phyloP scores from a whole-genome alignment of 37 sponge, comb jelly and placozoan genomes.

The Geodia barretti region DNA sequence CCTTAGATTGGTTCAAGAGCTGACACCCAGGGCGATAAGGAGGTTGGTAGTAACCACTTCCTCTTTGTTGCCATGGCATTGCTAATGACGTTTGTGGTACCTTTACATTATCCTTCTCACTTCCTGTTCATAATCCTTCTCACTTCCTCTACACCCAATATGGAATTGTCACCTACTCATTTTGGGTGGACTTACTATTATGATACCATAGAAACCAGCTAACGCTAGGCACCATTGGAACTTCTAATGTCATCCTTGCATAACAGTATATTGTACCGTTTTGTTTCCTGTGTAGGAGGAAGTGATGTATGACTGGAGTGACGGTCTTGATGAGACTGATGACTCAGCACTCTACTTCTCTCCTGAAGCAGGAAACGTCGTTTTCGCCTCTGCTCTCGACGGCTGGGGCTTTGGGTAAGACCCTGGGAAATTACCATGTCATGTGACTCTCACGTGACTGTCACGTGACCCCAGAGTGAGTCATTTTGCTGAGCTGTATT shows the following conservation, averaged over 20 bases:
- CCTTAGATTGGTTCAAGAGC: too few species aligned
- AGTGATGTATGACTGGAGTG: constrained; percentile 83
- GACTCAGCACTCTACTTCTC: constrained; percentile 93
- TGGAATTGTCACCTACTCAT: too few species aligned
- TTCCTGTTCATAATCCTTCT: too few species aligned
- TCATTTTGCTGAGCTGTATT: constrained; percentile 85
- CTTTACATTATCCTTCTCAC: too few species aligned
- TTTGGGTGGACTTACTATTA: too few species aligned
- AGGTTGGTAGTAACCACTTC: too few species aligned
- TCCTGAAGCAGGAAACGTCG: constrained; percentile 94
- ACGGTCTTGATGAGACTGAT: constrained; percentile 82
- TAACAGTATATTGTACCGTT: background rate
- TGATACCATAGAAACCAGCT: too few species aligned
- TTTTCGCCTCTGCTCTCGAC: constrained; percentile 93
- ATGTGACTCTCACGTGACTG: background rate
- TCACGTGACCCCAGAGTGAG: constrained; percentile 51
- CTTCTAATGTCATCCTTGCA: background rate
- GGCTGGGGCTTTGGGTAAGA: constrained; percentile 98
- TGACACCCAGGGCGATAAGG: too few species aligned
- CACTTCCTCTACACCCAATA: too few species aligned
- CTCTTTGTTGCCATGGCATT: too few species aligned
- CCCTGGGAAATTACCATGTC: background rate
- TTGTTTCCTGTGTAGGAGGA: constrained; percentile 21
- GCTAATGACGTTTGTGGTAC: too few species aligned
- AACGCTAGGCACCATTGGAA: too few species aligned